Base-by-base conservation (phyloP, 2,113 vertebrate genomes). In the Jaculus jaculus region DNA sequence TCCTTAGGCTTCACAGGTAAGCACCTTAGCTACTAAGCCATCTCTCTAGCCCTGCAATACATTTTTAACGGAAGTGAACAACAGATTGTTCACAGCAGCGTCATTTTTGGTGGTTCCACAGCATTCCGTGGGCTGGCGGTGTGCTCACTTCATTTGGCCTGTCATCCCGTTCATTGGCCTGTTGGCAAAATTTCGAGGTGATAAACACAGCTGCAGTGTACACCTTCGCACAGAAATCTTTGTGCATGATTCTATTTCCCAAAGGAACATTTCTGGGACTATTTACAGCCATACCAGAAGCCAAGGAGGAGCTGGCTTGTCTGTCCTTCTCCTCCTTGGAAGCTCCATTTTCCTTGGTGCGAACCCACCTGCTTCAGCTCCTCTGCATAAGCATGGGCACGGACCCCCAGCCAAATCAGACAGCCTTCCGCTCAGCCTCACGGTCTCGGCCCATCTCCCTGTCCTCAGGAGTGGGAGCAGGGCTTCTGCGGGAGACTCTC, bases 131-230 rank as follows among this genome's bases (percentile, higher is more conserved):
- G 28, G 28, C 21, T 1, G 30, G 30, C 2, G 17, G 28, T 17
- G 2, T 37, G 24, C 32, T 75, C n/a, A n/a, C 20, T 66, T 34
- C 11, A 78, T 51, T 21, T 65, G 42, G 42, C 28, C 74, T 66
- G 20, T 17, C 24, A 18, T 7, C 2, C 51, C 54, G 32, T 24
- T 8, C 32, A 61, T 81, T 23, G 6, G 87, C n/a, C 34, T 82
- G 71, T 54, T 80, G 75, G 65, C n/a, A 72, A 77, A 84, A 47
- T 68, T 47, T 72, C 30, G 32, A 17, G 23, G 47, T 83, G 86
- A 23, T 51, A 79, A 92, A 69, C 30, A 78, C 92, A 92, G 66
- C 24, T 37, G 32, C 37, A 92, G 73, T 61, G 12, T 34, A 71
- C 32, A 75, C 34, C 30, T 21, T 42, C 74, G 75, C 51, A 39